phyloP scores from a whole-genome alignment of 2,888 invertebrate genomes.

The Hipparchia semele region DNA sequence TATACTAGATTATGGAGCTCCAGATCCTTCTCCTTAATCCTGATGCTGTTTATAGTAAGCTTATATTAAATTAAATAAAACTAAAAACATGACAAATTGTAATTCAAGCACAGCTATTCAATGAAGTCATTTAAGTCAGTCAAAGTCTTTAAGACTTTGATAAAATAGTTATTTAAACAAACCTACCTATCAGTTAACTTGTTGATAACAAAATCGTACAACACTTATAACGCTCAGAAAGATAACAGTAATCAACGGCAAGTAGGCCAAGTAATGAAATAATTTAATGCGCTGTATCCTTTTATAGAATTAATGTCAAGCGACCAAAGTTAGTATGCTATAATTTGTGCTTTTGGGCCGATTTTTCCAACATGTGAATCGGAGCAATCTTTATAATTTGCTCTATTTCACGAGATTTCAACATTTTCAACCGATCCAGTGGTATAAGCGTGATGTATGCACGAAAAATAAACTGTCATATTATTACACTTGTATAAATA shows the following conservation, averaged over 20 bases:
- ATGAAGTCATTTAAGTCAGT: background rate
- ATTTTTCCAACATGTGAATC: too few relatives aligned
- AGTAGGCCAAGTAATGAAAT: constrained; percentile 66
- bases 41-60: too few relatives aligned
- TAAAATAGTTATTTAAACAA: constrained; percentile 19
- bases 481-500: background rate
- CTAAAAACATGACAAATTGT: too few relatives aligned
- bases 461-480: background rate
- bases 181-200: constrained; percentile 27
- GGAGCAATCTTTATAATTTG: too few relatives aligned
- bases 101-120: too few relatives aligned
- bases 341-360: background rate
- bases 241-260: constrained; percentile 70
- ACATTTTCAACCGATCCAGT: too few relatives aligned
- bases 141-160: constrained; percentile 6
- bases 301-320: background rate
- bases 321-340: background rate
- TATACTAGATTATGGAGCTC: too few relatives aligned
- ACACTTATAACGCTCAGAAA: constrained; percentile 59
- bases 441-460: too few relatives aligned
- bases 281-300: background rate
- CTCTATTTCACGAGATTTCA: too few relatives aligned
- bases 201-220: constrained; percentile 67
- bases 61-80: too few relatives aligned
- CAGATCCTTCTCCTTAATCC: too few relatives aligned